A percentile compares a stretch with the other conserved stretches of the same genome.
These are phyloP conservation scores for Mesoligia furuncula DNA, from an alignment of 2,888 invertebrate species.

Conservation along the genomic window DNA sequence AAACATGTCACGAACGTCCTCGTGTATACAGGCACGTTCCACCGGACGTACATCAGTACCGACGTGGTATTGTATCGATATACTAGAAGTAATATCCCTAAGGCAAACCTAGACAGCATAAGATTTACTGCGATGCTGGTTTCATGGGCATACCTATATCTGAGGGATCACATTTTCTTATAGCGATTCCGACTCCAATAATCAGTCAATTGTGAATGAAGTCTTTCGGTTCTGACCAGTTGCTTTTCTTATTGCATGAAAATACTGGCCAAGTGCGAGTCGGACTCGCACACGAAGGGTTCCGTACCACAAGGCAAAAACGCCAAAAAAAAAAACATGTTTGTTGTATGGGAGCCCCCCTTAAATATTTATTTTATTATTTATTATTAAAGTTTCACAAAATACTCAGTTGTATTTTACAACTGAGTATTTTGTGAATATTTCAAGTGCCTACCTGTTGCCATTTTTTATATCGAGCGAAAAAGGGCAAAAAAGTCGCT, in stretches of 20 bases:
- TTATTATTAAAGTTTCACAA: too few species aligned
- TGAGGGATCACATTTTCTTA: not conserved
- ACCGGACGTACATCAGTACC: slow-evolving; percentile 54
- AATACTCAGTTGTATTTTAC: too few species aligned
- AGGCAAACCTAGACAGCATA: slow-evolving; percentile 11
- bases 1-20: slow-evolving; percentile 76
- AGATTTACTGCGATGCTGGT: slow-evolving; percentile 17
- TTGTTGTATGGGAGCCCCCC: too few species aligned
- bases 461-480: too few species aligned
- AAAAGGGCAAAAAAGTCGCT: too few species aligned
- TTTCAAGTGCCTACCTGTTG: too few species aligned
- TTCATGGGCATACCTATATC: slow-evolving; percentile 14
- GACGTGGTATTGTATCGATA: slow-evolving; percentile 47
- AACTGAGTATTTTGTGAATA: too few species aligned
- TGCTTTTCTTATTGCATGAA: not conserved
- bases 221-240: not conserved
- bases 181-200: not conserved
- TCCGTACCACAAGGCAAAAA: too few species aligned
- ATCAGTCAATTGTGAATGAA: not conserved
- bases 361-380: too few species aligned
- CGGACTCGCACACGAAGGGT: too few species aligned
- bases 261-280: too few species aligned
- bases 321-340: too few species aligned
- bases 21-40: slow-evolving; percentile 67
- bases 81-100: slow-evolving; percentile 23